These are phyloP conservation scores for Drosophila melanosoma DNA, from an alignment of 2,888 invertebrate species.

Conservation along the genomic window DNA sequence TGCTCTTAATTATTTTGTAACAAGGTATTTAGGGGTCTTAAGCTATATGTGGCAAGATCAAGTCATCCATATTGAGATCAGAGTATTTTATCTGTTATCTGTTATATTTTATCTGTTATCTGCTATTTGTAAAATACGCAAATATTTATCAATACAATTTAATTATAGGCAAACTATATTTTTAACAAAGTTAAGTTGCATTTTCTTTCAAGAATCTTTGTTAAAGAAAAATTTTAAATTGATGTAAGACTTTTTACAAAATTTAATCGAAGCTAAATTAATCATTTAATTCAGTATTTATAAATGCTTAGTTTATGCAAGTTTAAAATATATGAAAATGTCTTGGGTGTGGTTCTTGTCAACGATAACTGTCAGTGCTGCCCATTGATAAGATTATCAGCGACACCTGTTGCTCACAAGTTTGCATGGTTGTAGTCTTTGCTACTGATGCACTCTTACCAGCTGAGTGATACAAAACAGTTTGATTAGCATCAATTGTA, in stretches of 20 bases:
- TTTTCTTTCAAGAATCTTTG: not conserved
- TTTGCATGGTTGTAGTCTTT: not conserved
- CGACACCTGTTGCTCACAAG: slow-evolving; percentile 16
- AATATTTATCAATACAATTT: not conserved
- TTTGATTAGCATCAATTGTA: not conserved
- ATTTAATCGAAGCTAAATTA: not conserved
- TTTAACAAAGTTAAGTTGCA: not conserved
- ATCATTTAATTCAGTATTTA: not conserved
- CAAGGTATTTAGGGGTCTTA: not conserved
- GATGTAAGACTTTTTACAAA: not conserved
- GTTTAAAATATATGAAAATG: not conserved
- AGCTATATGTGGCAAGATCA: not conserved
- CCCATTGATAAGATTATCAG: not conserved
- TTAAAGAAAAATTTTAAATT: not conserved
- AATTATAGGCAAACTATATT: not conserved
- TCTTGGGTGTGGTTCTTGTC: not conserved
- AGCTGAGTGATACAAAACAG: not conserved
- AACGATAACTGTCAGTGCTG: slow-evolving; percentile 21
- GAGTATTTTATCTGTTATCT: not conserved
- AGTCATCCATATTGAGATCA: not conserved
- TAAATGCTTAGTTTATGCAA: not conserved
- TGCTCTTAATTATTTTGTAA: slow-evolving; percentile 16
- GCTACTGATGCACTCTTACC: slow-evolving; percentile 2
- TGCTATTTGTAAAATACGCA: not conserved
- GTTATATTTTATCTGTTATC: not conserved